phyloP scores from a whole-genome alignment of 2,797 vertebrate genomes.

The Nyctalus aviator region DNA sequence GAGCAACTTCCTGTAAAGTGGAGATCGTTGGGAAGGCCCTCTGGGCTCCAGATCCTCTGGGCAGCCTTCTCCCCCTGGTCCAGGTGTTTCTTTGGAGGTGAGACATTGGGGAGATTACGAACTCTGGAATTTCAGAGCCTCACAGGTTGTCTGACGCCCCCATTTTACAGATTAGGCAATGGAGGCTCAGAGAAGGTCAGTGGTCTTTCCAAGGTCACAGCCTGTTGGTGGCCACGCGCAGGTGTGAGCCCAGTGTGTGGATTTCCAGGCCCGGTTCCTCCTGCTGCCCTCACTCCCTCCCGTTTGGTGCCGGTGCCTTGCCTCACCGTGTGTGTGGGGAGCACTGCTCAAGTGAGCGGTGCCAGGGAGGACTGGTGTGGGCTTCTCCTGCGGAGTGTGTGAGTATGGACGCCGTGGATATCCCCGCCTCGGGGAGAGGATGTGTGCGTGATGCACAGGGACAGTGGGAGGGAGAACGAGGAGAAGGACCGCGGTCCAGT shows the following conservation, averaged over 20 bases:
- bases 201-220: background rate
- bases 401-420: background rate
- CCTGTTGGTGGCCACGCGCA: background rate
- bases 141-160: background rate
- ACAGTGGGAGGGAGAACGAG: background rate
- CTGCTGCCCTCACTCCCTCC: background rate
- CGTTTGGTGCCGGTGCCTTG: background rate
- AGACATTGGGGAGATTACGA: background rate
- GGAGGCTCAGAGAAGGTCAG: background rate
- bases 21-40: background rate
- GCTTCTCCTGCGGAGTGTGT: background rate
- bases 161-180: background rate
- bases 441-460: background rate
- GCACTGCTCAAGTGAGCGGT: no score
- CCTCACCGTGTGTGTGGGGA: rapidly evolving
- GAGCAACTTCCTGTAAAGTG: background rate
- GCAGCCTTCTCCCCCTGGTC: background rate
- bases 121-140: background rate
- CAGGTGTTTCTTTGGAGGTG: background rate
- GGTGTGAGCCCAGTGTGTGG: background rate
- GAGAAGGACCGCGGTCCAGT: background rate
- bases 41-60: background rate
- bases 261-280: background rate
- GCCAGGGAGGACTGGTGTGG: background rate
- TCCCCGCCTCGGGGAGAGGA: background rate